Evolutionary conservation across 2,113 vertebrate species (phyloP).

Genomic region (Silurus asotus): DNA sequence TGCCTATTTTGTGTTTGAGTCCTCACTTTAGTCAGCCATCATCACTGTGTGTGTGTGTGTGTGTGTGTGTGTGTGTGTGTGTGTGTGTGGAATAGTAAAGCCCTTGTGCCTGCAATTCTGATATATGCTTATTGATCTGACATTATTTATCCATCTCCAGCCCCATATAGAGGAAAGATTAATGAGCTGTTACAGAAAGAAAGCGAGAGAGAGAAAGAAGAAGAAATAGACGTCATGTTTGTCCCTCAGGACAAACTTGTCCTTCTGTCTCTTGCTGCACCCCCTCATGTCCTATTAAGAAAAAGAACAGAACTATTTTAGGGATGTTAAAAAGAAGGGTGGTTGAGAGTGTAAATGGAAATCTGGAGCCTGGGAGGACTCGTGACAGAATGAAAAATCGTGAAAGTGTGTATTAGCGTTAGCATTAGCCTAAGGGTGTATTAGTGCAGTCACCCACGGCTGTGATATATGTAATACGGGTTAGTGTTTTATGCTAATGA

Average conservation of each 20-base stretch:
- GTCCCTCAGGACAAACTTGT: constrained; percentile 27
- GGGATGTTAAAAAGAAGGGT: neutral
- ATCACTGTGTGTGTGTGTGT: neutral
- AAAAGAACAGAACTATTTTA: constrained; percentile 43
- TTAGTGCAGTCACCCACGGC: constrained; percentile 41
- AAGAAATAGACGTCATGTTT: neutral
- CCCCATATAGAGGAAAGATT: neutral
- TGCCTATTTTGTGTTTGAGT: too few relatives aligned
- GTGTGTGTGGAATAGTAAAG: constrained; percentile 13
- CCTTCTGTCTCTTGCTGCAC: constrained; percentile 35
- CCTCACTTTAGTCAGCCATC: neutral
- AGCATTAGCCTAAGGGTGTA: neutral
- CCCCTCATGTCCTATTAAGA: constrained; percentile 45
- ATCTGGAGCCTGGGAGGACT: neutral
- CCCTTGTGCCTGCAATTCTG: constrained; percentile 5
- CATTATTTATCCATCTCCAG: constrained; percentile 10
- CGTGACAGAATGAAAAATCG: neutral
- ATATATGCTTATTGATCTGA: constrained; percentile 17
- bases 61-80: neutral
- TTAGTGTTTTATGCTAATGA: constrained; percentile 17
- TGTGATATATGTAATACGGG: constrained; percentile 28
- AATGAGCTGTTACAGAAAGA: neutral
- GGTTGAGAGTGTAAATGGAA: neutral
- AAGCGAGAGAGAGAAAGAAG: neutral
- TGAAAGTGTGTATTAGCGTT: neutral